These are phyloP conservation scores for Megaustenia siamemsis DNA, from an alignment of 2,888 invertebrate species.

Conservation along the genomic window DNA sequence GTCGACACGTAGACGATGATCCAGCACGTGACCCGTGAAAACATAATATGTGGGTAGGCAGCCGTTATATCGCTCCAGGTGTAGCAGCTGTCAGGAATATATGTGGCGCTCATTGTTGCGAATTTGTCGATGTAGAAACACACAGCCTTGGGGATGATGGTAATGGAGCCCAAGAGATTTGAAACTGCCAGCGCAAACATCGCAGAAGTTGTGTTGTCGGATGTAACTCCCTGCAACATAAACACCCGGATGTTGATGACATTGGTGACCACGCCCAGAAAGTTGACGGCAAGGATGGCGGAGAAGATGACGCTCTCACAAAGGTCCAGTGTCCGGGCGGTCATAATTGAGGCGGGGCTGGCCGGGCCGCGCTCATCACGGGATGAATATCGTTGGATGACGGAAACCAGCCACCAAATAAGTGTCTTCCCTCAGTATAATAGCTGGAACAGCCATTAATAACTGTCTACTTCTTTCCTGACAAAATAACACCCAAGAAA, in stretches of 20 bases:
- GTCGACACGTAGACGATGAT: conserved; percentile 25
- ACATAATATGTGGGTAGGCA: conserved; percentile 29
- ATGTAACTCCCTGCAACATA: background rate
- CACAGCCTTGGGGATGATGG: conserved; percentile 5
- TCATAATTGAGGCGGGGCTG: too few relatives aligned
- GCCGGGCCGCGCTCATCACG: too few relatives aligned
- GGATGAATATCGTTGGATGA: too few relatives aligned
- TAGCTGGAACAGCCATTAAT: too few relatives aligned
- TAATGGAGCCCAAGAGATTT: conserved; percentile 14
- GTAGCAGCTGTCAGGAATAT: background rate
- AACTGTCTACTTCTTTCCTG: too few relatives aligned
- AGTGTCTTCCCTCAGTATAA: too few relatives aligned
- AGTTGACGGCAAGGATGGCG: background rate
- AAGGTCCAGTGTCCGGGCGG: background rate
- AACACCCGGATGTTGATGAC: conserved; percentile 32
- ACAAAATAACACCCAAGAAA: too few relatives aligned
- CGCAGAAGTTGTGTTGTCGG: conserved; percentile 1
- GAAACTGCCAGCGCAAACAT: conserved; percentile 25
- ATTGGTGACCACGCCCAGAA: conserved; percentile 26
- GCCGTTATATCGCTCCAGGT: background rate
- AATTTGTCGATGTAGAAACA: conserved; percentile 20
- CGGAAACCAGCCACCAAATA: too few relatives aligned
- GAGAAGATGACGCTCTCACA: background rate
- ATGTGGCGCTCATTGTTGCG: background rate
- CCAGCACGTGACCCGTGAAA: conserved; percentile 18